phyloP scores from a whole-genome alignment of 1,140 invertebrate species.

The Caenorhabditis inopinata region DNA sequence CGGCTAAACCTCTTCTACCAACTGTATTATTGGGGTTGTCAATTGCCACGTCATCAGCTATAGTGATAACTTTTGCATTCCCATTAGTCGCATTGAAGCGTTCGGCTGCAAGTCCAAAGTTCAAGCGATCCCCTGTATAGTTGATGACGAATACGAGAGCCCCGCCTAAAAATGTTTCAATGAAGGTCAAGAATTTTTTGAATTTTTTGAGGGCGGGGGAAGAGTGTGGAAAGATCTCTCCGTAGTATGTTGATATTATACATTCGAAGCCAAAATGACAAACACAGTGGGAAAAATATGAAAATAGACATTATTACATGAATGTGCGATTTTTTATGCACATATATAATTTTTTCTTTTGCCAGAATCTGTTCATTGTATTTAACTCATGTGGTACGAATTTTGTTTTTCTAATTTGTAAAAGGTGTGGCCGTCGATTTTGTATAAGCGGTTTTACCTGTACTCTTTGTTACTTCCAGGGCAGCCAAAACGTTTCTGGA shows the following conservation, averaged over 20 bases:
- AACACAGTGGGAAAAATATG: too few species aligned
- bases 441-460: constrained; percentile 69
- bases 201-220: too few species aligned
- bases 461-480: constrained; percentile 67
- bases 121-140: constrained; percentile 83
- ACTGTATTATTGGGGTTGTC: constrained; percentile 65
- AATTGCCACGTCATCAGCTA: constrained; percentile 63
- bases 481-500: constrained; percentile 74
- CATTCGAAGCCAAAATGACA: too few species aligned
- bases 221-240: too few species aligned
- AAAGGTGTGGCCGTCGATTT: background rate
- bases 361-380: too few species aligned
- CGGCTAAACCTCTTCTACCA: constrained; percentile 77
- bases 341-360: too few species aligned
- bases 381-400: too few species aligned
- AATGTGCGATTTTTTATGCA: too few species aligned
- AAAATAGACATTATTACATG: too few species aligned
- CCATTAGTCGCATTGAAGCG: constrained; percentile 71
- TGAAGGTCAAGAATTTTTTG: too few species aligned
- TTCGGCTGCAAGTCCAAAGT: constrained; percentile 77
- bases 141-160: constrained; percentile 78
- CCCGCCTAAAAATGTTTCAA: constrained; percentile 71
- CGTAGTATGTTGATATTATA: too few species aligned
- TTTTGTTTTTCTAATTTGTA: too few species aligned
- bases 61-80: constrained; percentile 55